Conservation (phyloP, 2,888 invertebrate genomes). For the Taenaris catops region DNA sequence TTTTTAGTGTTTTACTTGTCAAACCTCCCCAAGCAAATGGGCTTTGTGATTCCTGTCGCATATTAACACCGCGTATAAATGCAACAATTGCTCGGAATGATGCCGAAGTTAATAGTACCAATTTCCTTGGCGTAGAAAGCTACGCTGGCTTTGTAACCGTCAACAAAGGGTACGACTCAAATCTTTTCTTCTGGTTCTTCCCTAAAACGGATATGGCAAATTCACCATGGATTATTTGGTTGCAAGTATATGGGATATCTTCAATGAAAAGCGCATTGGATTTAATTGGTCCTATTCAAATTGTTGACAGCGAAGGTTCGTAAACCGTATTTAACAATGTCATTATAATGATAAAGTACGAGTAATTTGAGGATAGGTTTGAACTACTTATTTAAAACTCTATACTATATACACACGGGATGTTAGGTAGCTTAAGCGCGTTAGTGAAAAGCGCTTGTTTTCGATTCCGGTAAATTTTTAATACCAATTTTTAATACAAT, state of each 20-base stretch:
- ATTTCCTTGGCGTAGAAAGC: slow-evolving; percentile 42
- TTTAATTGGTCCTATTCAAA: slow-evolving; percentile 39
- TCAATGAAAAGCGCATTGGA: slow-evolving; percentile 51
- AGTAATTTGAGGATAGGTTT: not conserved
- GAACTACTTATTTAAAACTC: too few relatives aligned
- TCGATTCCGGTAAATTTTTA: too few relatives aligned
- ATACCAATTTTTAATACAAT: too few relatives aligned
- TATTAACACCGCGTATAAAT: slow-evolving; percentile 29
- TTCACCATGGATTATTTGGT: slow-evolving; percentile 77
- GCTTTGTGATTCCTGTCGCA: slow-evolving; percentile 18
- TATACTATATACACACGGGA: too few relatives aligned
- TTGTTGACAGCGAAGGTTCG: slow-evolving; percentile 34
- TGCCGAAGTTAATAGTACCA: slow-evolving; percentile 32
- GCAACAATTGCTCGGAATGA: slow-evolving; percentile 26
- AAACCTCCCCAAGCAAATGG: not conserved
- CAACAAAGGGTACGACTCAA: slow-evolving; percentile 83
- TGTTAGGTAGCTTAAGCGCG: too few relatives aligned
- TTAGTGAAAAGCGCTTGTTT: too few relatives aligned
- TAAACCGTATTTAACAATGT: not conserved
- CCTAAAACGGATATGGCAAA: slow-evolving; percentile 44
- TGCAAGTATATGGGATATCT: slow-evolving; percentile 80
- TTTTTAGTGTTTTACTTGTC: not conserved
- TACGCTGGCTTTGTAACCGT: slow-evolving; percentile 80
- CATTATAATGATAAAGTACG: too few relatives aligned
- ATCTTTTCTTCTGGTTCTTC: slow-evolving; percentile 91